Conservation (phyloP, 2,888 invertebrate genomes). For the Ischnus inquisitorius region DNA sequence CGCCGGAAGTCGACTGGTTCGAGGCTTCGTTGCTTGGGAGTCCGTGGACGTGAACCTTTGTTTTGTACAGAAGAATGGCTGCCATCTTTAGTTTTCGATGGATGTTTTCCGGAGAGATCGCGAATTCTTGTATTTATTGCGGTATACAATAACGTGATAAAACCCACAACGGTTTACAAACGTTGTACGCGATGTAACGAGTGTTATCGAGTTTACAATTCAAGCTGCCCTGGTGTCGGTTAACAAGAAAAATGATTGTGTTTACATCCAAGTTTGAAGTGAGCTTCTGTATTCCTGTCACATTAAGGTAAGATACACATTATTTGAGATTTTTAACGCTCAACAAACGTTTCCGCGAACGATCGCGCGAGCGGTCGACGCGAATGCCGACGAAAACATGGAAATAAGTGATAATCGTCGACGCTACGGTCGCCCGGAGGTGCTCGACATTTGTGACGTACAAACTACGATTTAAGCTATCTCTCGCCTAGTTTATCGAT, state of each 20-base stretch:
- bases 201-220: conserved; percentile 83
- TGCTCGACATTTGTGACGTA: conserved; percentile 52
- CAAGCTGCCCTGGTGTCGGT: conserved; percentile 84
- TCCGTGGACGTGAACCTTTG: conserved; percentile 88
- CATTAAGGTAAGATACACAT: conserved; percentile 86
- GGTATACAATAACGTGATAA: conserved; percentile 83
- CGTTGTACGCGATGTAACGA: conserved; percentile 85
- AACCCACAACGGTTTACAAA: conserved; percentile 83
- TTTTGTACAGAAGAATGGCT: conserved; percentile 94
- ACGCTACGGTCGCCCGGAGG: conserved; percentile 13
- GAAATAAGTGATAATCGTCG: conserved; percentile 31
- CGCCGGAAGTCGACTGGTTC: conserved; percentile 81
- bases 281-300: conserved; percentile 89
- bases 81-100: conserved; percentile 94
- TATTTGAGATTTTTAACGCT: conserved; percentile 55
- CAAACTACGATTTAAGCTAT: conserved; percentile 33
- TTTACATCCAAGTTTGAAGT: conserved; percentile 91
- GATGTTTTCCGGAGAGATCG: conserved; percentile 90
- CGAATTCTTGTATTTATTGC: conserved; percentile 81
- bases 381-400: conserved; percentile 20
- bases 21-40: conserved; percentile 83
- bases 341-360: neutral
- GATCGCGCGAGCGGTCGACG: neutral
- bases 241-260: conserved; percentile 88
- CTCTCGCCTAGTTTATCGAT: conserved; percentile 21